Evolutionary conservation across 2,888 invertebrate genomes (phyloP).

Genomic region (Luperina nickerlii): DNA sequence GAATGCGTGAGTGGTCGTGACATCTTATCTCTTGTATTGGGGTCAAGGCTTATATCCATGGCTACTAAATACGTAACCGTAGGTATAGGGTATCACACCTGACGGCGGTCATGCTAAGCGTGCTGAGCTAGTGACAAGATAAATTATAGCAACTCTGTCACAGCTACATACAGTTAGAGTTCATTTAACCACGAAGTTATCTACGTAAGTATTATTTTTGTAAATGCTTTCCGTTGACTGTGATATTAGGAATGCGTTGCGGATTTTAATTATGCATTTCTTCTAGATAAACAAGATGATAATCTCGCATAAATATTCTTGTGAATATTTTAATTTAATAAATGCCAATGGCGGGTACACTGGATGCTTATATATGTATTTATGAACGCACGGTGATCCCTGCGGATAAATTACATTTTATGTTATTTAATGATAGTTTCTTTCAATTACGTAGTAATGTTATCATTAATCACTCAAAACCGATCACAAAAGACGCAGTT

Average conservation of each 20-base stretch:
- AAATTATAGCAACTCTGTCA: slow-evolving; percentile 31
- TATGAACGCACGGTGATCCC: too few relatives aligned
- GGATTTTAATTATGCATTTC: background rate
- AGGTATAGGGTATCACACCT: background rate
- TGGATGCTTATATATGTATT: too few relatives aligned
- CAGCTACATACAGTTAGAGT: slow-evolving; percentile 19
- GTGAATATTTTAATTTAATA: too few relatives aligned
- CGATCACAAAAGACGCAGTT: too few relatives aligned
- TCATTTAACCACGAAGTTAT: slow-evolving; percentile 1
- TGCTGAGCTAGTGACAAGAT: slow-evolving; percentile 40
- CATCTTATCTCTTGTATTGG: slow-evolving; percentile 57
- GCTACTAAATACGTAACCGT: slow-evolving; percentile 1
- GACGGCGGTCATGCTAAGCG: too few relatives aligned
- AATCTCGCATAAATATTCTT: too few relatives aligned
- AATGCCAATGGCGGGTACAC: too few relatives aligned
- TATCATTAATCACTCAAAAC: too few relatives aligned
- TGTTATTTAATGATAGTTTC: too few relatives aligned
- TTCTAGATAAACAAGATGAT: background rate
- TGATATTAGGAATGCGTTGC: slow-evolving; percentile 2
- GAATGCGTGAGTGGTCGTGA: slow-evolving; percentile 55
- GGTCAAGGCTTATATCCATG: slow-evolving; percentile 59
- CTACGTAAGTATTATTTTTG: background rate
- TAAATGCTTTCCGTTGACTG: background rate
- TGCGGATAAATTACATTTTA: too few relatives aligned
- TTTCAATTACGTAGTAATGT: too few relatives aligned